These are phyloP conservation scores for Heliconius congener DNA, from an alignment of 1,140 invertebrate species.

Conservation along the genomic window DNA sequence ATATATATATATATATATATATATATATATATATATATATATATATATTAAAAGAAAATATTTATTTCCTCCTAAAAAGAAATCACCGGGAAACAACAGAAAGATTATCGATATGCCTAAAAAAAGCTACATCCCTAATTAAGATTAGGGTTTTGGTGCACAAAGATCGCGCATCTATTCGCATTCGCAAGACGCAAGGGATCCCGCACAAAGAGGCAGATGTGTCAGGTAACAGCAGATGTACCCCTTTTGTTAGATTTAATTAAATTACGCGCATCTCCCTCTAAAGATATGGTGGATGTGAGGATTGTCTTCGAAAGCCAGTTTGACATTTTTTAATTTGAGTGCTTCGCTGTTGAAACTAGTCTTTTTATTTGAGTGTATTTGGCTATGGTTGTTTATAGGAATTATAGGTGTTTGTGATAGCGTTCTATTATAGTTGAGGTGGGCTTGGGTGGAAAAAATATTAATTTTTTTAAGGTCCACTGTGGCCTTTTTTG, in stretches of 20 bases:
- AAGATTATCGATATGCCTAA: neutral
- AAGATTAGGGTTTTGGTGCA: conserved; percentile 55
- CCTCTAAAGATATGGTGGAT: neutral
- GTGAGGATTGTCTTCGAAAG: neutral
- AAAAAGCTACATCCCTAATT: conserved; percentile 45
- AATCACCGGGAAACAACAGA: neutral
- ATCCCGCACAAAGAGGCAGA: conserved; percentile 61
- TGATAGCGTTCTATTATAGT: too few relatives aligned
- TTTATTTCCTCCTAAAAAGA: neutral
- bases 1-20: too few relatives aligned
- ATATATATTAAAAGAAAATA: too few relatives aligned
- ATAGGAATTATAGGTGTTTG: too few relatives aligned
- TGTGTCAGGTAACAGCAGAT: conserved; percentile 72
- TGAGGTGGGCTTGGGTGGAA: too few relatives aligned
- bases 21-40: too few relatives aligned
- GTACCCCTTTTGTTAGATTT: conserved; percentile 58
- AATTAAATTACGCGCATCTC: conserved; percentile 63
- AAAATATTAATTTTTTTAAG: too few relatives aligned
- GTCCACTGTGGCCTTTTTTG: too few relatives aligned
- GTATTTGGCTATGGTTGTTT: neutral
- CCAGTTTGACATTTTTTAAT: conserved; percentile 1
- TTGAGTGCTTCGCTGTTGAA: neutral
- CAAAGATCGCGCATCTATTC: conserved; percentile 63
- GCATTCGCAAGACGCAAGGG: conserved; percentile 46
- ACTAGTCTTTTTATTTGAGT: neutral